Percentiles rank a stretch among this genome's conserved stretches.
phyloP scores from a whole-genome alignment of 2,113 vertebrate genomes.

The Oncorhynchus masou region DNA sequence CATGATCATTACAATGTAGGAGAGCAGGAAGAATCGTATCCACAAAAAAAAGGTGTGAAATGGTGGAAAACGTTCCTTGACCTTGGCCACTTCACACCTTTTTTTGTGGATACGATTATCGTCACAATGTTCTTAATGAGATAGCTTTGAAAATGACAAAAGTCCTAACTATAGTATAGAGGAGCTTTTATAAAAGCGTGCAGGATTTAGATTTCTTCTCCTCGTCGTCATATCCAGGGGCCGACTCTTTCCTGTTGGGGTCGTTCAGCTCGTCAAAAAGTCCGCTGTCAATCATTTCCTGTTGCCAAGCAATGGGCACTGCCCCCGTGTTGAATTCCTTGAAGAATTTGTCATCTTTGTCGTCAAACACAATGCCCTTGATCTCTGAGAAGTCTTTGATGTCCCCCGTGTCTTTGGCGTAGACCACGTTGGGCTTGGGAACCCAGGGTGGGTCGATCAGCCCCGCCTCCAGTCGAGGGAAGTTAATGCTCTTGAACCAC shows the following conservation, averaged over 20 bases:
- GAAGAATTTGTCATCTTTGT: conserved; percentile 87
- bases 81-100: too few species aligned
- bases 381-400: conserved; percentile 91
- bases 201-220: conserved; percentile 86
- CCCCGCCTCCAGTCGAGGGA: conserved; percentile 86
- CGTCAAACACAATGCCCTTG: conserved; percentile 83
- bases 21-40: too few species aligned
- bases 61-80: too few species aligned
- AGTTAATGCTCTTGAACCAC: conserved; percentile 90
- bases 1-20: too few species aligned
- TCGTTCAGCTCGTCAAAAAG: conserved; percentile 89
- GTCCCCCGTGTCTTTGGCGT: conserved; percentile 88
- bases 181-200: conserved; percentile 75
- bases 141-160: too few species aligned
- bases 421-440: conserved; percentile 89
- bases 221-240: conserved; percentile 9
- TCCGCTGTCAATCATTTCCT: conserved; percentile 88
- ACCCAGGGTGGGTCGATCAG: conserved; percentile 83
- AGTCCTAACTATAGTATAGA: too few species aligned
- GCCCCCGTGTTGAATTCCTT: conserved; percentile 87
- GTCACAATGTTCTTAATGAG: too few species aligned
- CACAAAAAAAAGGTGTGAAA: too few species aligned
- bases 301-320: conserved; percentile 84
- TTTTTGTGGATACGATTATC: too few species aligned
- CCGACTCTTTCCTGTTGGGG: conserved; percentile 74